Percentiles rank a stretch among this genome's conserved stretches.
Evolutionary conservation across 1,140 invertebrate species (phyloP).

Genomic region (Euschistus heros): DNA sequence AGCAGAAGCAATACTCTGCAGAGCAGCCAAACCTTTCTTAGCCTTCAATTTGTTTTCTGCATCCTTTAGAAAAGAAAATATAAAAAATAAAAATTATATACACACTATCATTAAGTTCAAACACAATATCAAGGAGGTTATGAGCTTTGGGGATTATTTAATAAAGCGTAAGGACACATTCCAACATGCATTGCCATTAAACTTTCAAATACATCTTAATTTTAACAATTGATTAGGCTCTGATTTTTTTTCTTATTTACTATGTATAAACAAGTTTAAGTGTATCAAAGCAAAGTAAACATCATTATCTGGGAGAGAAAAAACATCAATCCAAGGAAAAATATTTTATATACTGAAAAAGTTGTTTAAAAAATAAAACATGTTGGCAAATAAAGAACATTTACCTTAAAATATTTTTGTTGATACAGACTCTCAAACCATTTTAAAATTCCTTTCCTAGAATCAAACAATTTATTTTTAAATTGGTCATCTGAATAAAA

Average conservation of each 20-base stretch:
- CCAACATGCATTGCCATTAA: neutral
- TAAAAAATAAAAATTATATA: slow-evolving; percentile 1
- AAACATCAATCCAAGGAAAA: slow-evolving; percentile 7
- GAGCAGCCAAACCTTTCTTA: slow-evolving; percentile 21
- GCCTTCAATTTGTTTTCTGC: slow-evolving; percentile 21
- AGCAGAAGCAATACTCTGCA: slow-evolving; percentile 20
- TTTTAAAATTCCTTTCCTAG: slow-evolving; percentile 30
- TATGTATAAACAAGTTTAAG: neutral
- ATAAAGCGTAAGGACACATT: neutral
- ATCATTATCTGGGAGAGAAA: too few species aligned
- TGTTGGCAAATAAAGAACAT: neutral
- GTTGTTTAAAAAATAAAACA: neutral
- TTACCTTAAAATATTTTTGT: slow-evolving; percentile 31
- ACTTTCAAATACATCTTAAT: neutral
- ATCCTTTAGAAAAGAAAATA: slow-evolving; percentile 20
- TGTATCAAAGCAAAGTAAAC: neutral
- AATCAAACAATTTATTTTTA: slow-evolving; percentile 26
- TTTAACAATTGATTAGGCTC: neutral
- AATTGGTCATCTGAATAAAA: slow-evolving; percentile 31
- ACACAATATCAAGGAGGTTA: neutral
- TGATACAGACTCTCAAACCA: slow-evolving; percentile 34
- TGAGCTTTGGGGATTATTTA: neutral
- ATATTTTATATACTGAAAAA: neutral
- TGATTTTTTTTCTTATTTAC: neutral
- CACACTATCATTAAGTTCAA: neutral